Conservation (phyloP, 2,113 vertebrate species). For the Diglossa brunneiventris region DNA sequence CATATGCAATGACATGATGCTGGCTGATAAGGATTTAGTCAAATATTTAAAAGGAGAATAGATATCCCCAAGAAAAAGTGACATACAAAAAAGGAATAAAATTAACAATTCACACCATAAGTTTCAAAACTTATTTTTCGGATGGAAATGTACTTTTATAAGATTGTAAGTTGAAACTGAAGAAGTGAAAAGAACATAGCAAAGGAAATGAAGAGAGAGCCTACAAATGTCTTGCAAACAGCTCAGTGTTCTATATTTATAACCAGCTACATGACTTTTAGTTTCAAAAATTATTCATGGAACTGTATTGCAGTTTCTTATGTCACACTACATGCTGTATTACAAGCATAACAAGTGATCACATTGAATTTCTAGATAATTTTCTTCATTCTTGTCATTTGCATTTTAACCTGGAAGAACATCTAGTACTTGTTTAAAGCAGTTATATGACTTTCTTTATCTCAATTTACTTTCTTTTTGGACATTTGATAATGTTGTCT, state of each 20-base stretch:
- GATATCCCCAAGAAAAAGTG: not conserved
- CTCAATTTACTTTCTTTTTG: not conserved
- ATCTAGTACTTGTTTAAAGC: not conserved
- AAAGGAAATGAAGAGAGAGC: not conserved
- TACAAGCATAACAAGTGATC: not conserved
- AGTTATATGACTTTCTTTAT: not conserved
- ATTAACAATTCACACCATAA: not conserved
- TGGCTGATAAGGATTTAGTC: not conserved
- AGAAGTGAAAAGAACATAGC: not conserved
- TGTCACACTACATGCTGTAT: not conserved
- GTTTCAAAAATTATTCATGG: not conserved
- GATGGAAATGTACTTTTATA: not conserved
- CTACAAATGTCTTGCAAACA: not conserved
- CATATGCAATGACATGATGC: not conserved
- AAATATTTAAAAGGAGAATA: not conserved
- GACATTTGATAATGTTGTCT: not conserved
- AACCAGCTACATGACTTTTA: not conserved
- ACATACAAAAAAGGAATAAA: not conserved
- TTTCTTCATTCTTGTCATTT: not conserved
- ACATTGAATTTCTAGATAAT: not conserved
- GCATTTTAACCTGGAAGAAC: not conserved
- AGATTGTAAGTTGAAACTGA: not conserved
- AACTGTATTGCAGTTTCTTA: not conserved
- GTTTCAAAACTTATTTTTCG: not conserved
- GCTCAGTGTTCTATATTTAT: not conserved